Evolutionary conservation across 1,140 invertebrate species (phyloP).

Genomic region (Pogonus chalceus): DNA sequence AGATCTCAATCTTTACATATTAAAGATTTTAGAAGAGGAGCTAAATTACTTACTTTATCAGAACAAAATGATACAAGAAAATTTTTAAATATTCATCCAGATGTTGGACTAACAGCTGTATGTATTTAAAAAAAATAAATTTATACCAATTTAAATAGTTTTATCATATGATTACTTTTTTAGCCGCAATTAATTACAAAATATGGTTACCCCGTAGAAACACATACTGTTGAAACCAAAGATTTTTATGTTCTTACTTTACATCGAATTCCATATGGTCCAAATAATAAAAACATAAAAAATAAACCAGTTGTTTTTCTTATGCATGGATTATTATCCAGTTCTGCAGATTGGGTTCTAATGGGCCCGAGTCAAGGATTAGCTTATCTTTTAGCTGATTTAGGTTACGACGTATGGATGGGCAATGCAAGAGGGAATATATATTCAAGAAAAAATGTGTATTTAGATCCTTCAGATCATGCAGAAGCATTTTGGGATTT

Average conservation of each 20-base stretch:
- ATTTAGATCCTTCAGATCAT: slow-evolving; percentile 33
- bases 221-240: slow-evolving; percentile 38
- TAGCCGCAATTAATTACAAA: slow-evolving; percentile 36
- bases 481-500: slow-evolving; percentile 56
- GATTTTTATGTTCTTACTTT: slow-evolving; percentile 50
- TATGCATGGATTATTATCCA: slow-evolving; percentile 53
- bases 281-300: slow-evolving; percentile 7
- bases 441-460: slow-evolving; percentile 46
- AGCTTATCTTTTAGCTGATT: slow-evolving; percentile 49
- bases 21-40: slow-evolving; percentile 34
- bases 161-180: slow-evolving; percentile 20
- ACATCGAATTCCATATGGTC: slow-evolving; percentile 43
- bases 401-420: slow-evolving; percentile 59
- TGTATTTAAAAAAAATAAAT: not conserved
- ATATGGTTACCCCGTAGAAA: slow-evolving; percentile 47
- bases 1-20: slow-evolving; percentile 36
- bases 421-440: slow-evolving; percentile 54
- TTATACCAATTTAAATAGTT: slow-evolving; percentile 14
- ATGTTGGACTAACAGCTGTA: not conserved
- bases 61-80: slow-evolving; percentile 7
- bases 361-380: slow-evolving; percentile 41
- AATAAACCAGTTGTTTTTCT: slow-evolving; percentile 40
- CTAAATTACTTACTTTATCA: not conserved
- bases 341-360: slow-evolving; percentile 47
- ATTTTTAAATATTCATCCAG: no score